Evolutionary conservation across 2,797 vertebrate genomes (phyloP).

Genomic region (Glossophaga mutica): DNA sequence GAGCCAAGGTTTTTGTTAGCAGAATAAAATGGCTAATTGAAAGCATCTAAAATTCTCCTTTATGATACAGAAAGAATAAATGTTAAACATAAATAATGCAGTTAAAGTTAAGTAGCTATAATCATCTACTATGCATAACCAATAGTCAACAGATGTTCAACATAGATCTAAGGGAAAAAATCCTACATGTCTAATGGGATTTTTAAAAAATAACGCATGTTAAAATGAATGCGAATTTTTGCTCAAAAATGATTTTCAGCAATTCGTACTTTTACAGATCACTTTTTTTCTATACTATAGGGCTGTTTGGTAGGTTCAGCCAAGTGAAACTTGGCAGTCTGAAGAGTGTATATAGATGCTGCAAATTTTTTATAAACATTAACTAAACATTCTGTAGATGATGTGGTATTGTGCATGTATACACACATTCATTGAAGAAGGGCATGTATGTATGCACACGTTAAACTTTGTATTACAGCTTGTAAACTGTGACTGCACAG

Average conservation of each 20-base stretch:
- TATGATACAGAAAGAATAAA: background rate
- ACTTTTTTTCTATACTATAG: slow-evolving; percentile 56
- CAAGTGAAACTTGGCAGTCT: slow-evolving; percentile 51
- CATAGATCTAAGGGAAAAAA: background rate
- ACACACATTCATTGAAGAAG: background rate
- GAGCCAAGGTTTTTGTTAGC: background rate
- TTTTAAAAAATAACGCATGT: background rate
- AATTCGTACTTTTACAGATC: slow-evolving; percentile 61
- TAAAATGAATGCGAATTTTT: slow-evolving; percentile 48
- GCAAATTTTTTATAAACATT: background rate
- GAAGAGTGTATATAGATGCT: background rate
- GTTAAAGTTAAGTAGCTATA: slow-evolving; percentile 35
- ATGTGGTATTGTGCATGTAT: background rate
- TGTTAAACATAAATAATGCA: slow-evolving; percentile 31
- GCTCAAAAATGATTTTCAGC: slow-evolving; percentile 55
- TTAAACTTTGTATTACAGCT: background rate
- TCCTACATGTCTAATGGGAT: background rate
- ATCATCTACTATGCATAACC: background rate
- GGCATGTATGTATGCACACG: background rate
- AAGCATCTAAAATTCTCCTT: slow-evolving; percentile 23
- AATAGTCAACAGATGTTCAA: slow-evolving; percentile 25
- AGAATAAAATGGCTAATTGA: slow-evolving; percentile 29
- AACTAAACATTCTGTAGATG: background rate
- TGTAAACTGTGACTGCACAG: background rate
- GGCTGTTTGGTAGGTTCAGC: slow-evolving; percentile 19